Percentiles rank a stretch among this genome's conserved stretches.
These are phyloP conservation scores for Lepidothrix coronata DNA, from an alignment of 2,113 vertebrate genomes.

Conservation along the genomic window DNA sequence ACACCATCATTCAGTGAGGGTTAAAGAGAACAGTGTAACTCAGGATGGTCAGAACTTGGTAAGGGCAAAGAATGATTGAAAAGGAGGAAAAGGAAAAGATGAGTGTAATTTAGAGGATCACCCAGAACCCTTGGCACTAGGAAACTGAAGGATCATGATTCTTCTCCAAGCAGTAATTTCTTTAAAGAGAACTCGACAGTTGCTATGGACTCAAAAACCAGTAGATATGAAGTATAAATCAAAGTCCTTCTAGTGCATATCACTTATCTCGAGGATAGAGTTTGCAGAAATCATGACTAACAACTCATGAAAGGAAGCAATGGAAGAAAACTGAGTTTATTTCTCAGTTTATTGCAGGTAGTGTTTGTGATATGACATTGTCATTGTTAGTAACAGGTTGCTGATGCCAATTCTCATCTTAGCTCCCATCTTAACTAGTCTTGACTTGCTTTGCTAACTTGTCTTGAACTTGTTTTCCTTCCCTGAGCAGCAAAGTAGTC, in stretches of 20 bases:
- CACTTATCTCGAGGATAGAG: not conserved
- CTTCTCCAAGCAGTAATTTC: not conserved
- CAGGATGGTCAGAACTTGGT: not conserved
- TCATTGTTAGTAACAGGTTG: not conserved
- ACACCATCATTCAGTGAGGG: not conserved
- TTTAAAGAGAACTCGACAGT: not conserved
- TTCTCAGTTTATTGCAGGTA: not conserved
- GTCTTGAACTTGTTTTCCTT: not conserved
- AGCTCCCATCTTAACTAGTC: not conserved
- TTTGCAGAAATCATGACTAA: not conserved
- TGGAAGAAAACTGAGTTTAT: not conserved
- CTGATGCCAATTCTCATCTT: not conserved
- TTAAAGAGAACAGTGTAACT: not conserved
- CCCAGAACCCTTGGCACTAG: not conserved
- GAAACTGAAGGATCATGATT: not conserved
- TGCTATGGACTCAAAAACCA: not conserved
- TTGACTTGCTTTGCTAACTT: not conserved
- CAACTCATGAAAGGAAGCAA: not conserved
- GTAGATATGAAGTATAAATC: not conserved
- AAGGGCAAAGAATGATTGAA: not conserved
- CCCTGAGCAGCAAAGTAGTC: not conserved
- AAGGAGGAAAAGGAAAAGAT: not conserved
- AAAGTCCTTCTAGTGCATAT: not conserved
- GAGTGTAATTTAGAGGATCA: not conserved
- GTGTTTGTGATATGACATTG: not conserved